These are phyloP conservation scores for Lithobius niger DNA, from an alignment of 1,140 invertebrate genomes.

Conservation along the genomic window DNA sequence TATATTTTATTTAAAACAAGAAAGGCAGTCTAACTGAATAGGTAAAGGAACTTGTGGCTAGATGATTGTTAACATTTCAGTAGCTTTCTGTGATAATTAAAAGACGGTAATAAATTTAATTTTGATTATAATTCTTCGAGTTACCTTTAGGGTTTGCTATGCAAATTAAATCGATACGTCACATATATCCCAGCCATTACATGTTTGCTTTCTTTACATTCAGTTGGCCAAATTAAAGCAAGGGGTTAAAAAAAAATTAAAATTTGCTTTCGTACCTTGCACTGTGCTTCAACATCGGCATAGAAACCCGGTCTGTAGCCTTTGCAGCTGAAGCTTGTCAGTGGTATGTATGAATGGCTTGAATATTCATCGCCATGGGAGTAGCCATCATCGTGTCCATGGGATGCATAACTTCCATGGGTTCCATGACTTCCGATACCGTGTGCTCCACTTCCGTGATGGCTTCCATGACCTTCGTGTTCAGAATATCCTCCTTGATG, in stretches of 20 bases:
- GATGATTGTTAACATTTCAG: no score
- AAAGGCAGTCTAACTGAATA: no score
- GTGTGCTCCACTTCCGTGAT: not conserved
- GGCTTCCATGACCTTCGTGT: not conserved
- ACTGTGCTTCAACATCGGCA: slow-evolving; percentile 21
- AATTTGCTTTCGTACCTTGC: slow-evolving; percentile 17
- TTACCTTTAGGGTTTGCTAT: no score
- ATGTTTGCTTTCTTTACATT: no score
- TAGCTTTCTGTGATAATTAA: no score
- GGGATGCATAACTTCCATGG: not conserved
- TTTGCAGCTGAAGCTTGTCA: slow-evolving; percentile 18
- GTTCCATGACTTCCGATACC: not conserved
- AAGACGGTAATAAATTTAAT: no score
- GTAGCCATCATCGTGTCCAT: slow-evolving; percentile 9
- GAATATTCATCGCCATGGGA: slow-evolving; percentile 19
- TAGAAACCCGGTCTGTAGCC: slow-evolving; percentile 18
- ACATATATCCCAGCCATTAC: no score
- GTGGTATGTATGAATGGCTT: slow-evolving; percentile 16
- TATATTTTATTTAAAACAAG: no score
- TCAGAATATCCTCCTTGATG: not conserved
- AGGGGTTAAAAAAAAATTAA: not conserved
- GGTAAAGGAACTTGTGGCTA: no score
- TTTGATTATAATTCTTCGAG: no score
- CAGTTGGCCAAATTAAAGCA: no score
- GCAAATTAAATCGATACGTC: no score